Percentiles rank a stretch among this genome's conserved stretches.
Conservation (phyloP, 53 echinoderm and acorn worm genomes). For the Hippasteria phrygiana region DNA sequence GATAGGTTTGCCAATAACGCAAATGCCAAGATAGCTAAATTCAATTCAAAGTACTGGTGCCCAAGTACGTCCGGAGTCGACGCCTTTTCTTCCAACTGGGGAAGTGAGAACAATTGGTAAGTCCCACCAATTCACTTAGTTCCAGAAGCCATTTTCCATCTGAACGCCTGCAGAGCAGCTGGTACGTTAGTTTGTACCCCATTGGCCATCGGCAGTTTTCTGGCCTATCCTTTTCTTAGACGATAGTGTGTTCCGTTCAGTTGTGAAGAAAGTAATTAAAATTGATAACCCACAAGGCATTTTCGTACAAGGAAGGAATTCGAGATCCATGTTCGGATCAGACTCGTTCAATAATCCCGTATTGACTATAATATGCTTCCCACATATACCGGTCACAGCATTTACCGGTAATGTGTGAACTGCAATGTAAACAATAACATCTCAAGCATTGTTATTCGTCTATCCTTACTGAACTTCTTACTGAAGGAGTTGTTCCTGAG, state of each 20-base stretch:
- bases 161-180: conserved; percentile 22
- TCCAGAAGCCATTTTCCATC: not conserved
- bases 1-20: conserved; percentile 45
- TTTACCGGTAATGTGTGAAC: too few relatives aligned
- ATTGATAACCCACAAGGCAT: not conserved
- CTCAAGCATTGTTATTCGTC: too few relatives aligned
- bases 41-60: conserved; percentile 48
- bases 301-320: too few relatives aligned
- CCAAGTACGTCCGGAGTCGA: conserved; percentile 13
- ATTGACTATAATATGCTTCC: too few relatives aligned
- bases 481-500: too few relatives aligned
- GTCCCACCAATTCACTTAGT: conserved; percentile 37
- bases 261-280: too few relatives aligned
- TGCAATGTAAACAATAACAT: too few relatives aligned
- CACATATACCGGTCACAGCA: too few relatives aligned
- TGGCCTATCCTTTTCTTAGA: conserved; percentile 8
- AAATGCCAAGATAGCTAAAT: conserved; percentile 7
- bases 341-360: too few relatives aligned
- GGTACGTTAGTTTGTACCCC: too few relatives aligned
- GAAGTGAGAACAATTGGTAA: conserved; percentile 50
- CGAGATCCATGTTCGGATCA: too few relatives aligned
- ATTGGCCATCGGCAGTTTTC: conserved; percentile 34
- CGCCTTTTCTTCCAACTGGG: conserved; percentile 22
- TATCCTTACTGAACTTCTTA: too few relatives aligned
- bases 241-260: not conserved